Base-by-base conservation (phyloP, 1,140 invertebrate species). In the Wasmannia auropunctata region DNA sequence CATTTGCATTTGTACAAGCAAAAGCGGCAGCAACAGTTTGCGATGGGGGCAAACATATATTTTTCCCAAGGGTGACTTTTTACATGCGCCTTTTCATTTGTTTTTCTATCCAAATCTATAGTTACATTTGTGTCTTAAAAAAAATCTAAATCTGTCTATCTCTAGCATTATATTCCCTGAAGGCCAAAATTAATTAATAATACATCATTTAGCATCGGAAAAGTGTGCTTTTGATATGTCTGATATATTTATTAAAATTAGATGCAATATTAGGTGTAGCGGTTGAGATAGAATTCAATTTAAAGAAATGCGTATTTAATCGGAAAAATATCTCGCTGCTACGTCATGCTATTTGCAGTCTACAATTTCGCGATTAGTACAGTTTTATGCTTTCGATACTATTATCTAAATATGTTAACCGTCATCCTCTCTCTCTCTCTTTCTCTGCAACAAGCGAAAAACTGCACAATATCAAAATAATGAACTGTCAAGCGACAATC, bases 21-120 rank as follows among this genome's bases (percentile, higher is more conserved):
- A 83, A 83, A 86, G 65, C 67, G 79, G 67, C 79, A 70, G 77
- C 84, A 85, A 85, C 84, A 85, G 84, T 85, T 85, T 74, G 79
- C 79, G 54, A 83, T 58, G 79, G 37, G 51, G 74, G 43, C 49
- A 46, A 58, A 81, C 79, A 46, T 69, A 51, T 40, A 58, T 83
- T 83, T 83, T 83, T 83, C 79, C 79, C 51, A 22, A 60, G 79
- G 67, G 67, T 74, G 79, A 58, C 79, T 83, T 74, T 67, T 74
- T 74, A 74, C 51, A 31, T 34, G 49, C 54, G 43, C 5, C 76
- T 69, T 67, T 67, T 28, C 67, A n/a, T 83, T 58, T 58, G 37
- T 74, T 83, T 58, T 74, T 72, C 37, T 8, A 16, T 72, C 19
- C 40, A 28, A 74, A 60, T 74, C 67, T 43, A 70, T 56, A 81